Conservation (phyloP, 1,140 invertebrate species). For the Chlorops oryzae region DNA sequence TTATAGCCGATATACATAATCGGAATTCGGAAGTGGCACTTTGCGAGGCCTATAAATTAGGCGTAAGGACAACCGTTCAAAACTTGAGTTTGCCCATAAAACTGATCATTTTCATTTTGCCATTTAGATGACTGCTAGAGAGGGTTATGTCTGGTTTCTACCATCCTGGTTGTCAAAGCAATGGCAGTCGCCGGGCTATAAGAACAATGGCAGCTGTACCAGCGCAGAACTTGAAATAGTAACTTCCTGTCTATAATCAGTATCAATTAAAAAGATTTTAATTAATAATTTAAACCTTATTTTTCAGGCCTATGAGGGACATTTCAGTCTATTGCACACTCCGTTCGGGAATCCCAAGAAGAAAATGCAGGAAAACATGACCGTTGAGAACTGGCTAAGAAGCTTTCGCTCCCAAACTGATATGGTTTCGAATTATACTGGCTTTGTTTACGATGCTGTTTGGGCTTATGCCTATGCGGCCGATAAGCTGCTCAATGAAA, state of each 20-base stretch:
- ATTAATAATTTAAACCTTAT: background rate
- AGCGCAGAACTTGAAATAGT: slow-evolving; percentile 21
- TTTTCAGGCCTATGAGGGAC: slow-evolving; percentile 63
- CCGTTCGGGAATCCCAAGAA: slow-evolving; percentile 58
- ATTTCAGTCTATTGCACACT: slow-evolving; percentile 65
- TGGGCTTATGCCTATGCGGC: slow-evolving; percentile 73
- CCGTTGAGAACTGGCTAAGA: slow-evolving; percentile 54
- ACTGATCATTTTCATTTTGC: slow-evolving; percentile 5
- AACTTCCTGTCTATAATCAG: slow-evolving; percentile 4
- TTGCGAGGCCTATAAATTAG: slow-evolving; percentile 67
- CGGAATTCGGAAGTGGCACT: slow-evolving; percentile 61
- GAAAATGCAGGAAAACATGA: slow-evolving; percentile 62
- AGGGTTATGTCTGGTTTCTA: slow-evolving; percentile 79
- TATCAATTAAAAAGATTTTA: background rate
- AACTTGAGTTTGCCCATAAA: slow-evolving; percentile 6
- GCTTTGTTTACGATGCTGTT: slow-evolving; percentile 77
- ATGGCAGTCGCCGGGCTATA: slow-evolving; percentile 50
- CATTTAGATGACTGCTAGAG: slow-evolving; percentile 53
- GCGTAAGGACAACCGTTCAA: slow-evolving; percentile 41
- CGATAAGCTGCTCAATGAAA: slow-evolving; percentile 21
- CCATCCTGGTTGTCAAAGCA: slow-evolving; percentile 63
- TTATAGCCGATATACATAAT: slow-evolving; percentile 74
- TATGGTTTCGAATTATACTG: slow-evolving; percentile 54
- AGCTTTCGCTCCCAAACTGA: background rate
- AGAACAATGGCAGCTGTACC: slow-evolving; percentile 23